phyloP scores from a whole-genome alignment of 2,113 vertebrate genomes.

The Naja naja region DNA sequence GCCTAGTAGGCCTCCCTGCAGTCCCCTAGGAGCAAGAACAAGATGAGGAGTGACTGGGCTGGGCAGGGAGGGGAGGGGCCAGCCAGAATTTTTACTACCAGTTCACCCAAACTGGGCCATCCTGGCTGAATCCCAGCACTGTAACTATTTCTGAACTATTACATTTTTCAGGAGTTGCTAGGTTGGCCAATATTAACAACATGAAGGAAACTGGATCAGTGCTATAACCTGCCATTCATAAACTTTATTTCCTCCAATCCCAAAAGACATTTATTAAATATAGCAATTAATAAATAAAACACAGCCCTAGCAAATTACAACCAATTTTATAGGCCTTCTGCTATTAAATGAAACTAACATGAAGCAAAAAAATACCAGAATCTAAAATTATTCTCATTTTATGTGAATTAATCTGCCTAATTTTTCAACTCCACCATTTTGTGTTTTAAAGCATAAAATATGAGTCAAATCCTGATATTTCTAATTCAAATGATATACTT shows the following conservation, averaged over 20 bases:
- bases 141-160: background rate
- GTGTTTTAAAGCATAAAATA: background rate
- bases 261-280: background rate
- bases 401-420: background rate
- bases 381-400: background rate
- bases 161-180: background rate
- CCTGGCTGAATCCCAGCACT: no score
- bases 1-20: no score
- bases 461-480: background rate
- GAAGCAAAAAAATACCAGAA: background rate
- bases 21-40: no score
- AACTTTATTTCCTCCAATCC: background rate
- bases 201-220: background rate
- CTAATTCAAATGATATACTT: background rate
- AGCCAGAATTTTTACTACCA: no score
- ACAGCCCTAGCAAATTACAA: background rate
- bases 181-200: background rate
- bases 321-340: background rate
- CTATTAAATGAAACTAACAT: background rate
- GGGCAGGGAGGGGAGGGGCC: no score
- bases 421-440: background rate
- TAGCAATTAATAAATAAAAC: background rate
- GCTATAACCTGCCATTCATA: background rate
- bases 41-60: no score
- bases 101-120: no score